phyloP scores from a whole-genome alignment of 1,140 invertebrate species.

The Papilio polytes region DNA sequence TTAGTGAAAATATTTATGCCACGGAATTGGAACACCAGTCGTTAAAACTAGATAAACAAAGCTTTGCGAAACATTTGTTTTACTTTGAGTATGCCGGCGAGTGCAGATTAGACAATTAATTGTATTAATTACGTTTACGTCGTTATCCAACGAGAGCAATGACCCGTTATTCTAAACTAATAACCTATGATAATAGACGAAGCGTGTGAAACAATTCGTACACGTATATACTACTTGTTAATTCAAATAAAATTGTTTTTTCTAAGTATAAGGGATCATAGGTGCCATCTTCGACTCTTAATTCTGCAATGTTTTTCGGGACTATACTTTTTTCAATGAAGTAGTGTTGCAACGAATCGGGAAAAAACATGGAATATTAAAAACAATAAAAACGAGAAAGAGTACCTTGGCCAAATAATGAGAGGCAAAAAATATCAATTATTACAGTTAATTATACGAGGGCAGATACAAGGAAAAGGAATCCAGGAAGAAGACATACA shows the following conservation, averaged over 20 bases:
- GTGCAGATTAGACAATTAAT: constrained; percentile 9
- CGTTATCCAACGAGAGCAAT: constrained; percentile 23
- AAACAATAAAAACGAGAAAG: too few species aligned
- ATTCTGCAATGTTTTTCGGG: too few species aligned
- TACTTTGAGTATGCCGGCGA: not conserved
- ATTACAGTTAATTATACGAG: too few species aligned
- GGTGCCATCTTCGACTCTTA: too few species aligned
- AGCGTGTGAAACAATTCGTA: constrained; percentile 3
- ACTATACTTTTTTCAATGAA: too few species aligned
- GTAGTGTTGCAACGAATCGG: too few species aligned
- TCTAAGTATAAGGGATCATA: not conserved
- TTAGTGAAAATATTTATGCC: constrained; percentile 3
- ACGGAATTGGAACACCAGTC: not conserved
- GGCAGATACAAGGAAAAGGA: too few species aligned
- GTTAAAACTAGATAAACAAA: not conserved
- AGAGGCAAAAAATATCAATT: too few species aligned
- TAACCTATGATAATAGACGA: constrained; percentile 8
- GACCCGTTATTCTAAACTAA: constrained; percentile 24
- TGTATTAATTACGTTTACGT: constrained; percentile 6
- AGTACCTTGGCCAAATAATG: too few species aligned
- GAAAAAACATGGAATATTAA: too few species aligned
- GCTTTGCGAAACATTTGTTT: not conserved
- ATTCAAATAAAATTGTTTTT: not conserved
- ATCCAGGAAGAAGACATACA: too few species aligned
- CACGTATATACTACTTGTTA: not conserved